These are phyloP conservation scores for Tridacna gigas DNA, from an alignment of 2,888 invertebrate species.

Conservation along the genomic window DNA sequence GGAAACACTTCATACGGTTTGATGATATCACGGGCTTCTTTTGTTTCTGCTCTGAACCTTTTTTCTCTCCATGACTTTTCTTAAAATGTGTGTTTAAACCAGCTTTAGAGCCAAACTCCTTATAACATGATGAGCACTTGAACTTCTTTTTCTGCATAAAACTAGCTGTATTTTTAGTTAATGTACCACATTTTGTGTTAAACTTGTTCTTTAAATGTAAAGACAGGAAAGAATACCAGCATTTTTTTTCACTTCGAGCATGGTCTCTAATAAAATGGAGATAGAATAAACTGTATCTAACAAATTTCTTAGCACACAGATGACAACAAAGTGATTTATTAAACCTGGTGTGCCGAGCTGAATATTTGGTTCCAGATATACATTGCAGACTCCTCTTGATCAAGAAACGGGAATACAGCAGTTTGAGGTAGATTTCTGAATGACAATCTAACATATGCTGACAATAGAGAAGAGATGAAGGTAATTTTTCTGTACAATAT, in stretches of 20 bases:
- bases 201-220: background rate
- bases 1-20: slow-evolving; percentile 6
- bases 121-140: slow-evolving; percentile 27
- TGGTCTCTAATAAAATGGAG: slow-evolving; percentile 18
- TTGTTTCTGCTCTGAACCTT: background rate
- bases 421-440: background rate
- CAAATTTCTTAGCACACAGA: slow-evolving; percentile 18
- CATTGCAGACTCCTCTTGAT: background rate
- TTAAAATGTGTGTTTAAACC: slow-evolving; percentile 19
- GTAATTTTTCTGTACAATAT: background rate
- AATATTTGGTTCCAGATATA: background rate
- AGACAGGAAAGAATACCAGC: slow-evolving; percentile 6
- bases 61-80: slow-evolving; percentile 21
- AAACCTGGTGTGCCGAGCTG: background rate
- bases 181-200: background rate
- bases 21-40: background rate
- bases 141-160: background rate
- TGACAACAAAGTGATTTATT: slow-evolving; percentile 9
- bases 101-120: slow-evolving; percentile 19
- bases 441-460: background rate
- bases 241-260: background rate
- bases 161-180: background rate
- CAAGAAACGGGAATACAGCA: slow-evolving; percentile 5
- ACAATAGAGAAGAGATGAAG: background rate
- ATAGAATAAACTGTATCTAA: slow-evolving; percentile 18